Evolutionary conservation across 92 coral and sea anemone species (phyloP), one percentile per base, ranked within the genome.

Genomic region (Paragorgia papillata): DNA sequence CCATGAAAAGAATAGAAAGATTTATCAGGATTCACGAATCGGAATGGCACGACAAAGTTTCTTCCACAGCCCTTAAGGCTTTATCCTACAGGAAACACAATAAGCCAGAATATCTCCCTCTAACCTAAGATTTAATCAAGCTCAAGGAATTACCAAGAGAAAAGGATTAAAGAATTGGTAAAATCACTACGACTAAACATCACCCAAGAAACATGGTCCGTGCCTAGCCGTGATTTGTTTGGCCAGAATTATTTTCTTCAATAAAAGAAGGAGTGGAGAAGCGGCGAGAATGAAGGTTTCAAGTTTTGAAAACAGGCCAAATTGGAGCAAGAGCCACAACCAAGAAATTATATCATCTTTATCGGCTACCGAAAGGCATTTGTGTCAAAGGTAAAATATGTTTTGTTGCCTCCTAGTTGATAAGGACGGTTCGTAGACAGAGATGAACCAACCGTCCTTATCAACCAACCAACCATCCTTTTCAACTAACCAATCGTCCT

Each of bases 251-350:
- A 75, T 85, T 14, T 24, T 81, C 9, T 81, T 85, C 41, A 81
- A 80, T 41, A 85, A 80, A 15, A 3, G 89, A 1, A 63, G 85
- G 0, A 79, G 85, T n/a, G 89, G 89, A 0, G 83, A 85, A 59
- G 80, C 85, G 1, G 67, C 85, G 0, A 75, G 54, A 50, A 67
- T 74, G 68, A 15, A 10, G 1, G 66, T 74, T 0, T 0, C 4
- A 7, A 8, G 57, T 3, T 85, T 49, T 27, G 17, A 50, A 55
- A 41, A 57, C 30, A 7, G 83, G 2, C 86, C 89, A 4, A 24
- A 48, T 7, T 85, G 89, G 85, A 44, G 51, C 28, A 15, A 56
- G 0, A n/a, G 0, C 25, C 43, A 64, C 9, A 25, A 28, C 0
- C 1, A 25, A 3, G 86, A 35, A 25, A 62, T 85, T 3, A 41